These are phyloP conservation scores for Cerastis rubricosa DNA, from an alignment of 2,888 invertebrate species.

Conservation along the genomic window DNA sequence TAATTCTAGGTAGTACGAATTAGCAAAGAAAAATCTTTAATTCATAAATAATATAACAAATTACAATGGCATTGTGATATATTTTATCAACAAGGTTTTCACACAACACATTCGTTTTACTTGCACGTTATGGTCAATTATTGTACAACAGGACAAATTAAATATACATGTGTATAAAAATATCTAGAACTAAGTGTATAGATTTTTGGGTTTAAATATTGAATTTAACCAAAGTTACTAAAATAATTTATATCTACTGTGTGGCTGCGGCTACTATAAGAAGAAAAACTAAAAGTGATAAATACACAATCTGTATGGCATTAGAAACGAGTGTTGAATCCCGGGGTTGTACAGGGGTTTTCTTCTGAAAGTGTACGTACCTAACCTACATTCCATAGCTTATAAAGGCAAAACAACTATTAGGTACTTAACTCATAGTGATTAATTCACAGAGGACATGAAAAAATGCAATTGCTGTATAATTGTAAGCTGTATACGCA, in stretches of 20 bases:
- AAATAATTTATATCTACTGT: neutral
- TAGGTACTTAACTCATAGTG: neutral
- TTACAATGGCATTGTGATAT: constrained; percentile 4
- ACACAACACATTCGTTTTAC: constrained; percentile 7
- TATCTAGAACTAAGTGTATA: neutral
- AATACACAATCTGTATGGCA: neutral
- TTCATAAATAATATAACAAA: neutral
- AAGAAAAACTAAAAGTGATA: neutral
- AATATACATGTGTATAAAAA: constrained; percentile 5
- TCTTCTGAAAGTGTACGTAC: neutral
- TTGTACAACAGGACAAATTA: constrained; percentile 12
- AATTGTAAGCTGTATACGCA: constrained; percentile 38
- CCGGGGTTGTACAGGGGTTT: neutral
- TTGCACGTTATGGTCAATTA: neutral
- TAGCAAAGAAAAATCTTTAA: neutral
- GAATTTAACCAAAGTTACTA: neutral
- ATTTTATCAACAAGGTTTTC: constrained; percentile 25
- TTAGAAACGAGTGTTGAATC: neutral
- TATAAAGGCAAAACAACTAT: constrained; percentile 3
- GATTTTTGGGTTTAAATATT: neutral
- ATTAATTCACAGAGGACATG: constrained; percentile 32
- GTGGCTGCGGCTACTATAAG: neutral
- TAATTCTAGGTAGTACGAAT: neutral
- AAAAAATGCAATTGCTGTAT: constrained; percentile 21
- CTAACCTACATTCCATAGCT: neutral